Percentiles rank a stretch among this genome's conserved stretches.
phyloP scores from a whole-genome alignment of 2,113 vertebrate genomes.

The Cercocebus atys region DNA sequence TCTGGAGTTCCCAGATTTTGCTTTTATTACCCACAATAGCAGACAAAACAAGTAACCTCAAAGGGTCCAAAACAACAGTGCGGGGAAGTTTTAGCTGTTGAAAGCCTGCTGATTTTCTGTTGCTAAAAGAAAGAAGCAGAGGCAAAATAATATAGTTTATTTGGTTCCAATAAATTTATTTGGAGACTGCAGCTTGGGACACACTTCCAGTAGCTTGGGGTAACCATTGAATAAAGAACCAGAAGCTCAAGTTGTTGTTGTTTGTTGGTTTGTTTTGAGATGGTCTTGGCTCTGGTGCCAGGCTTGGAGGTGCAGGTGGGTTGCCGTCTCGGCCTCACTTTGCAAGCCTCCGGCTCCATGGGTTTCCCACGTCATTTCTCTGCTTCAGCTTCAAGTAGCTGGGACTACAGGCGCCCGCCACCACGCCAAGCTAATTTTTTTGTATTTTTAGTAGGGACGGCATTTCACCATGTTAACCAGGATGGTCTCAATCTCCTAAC shows the following conservation, averaged over 20 bases:
- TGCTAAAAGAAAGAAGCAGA: not conserved
- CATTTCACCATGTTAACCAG: too few species aligned
- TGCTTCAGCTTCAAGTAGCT: too few species aligned
- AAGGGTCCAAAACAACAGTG: not conserved
- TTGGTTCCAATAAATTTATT: not conserved
- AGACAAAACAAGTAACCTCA: not conserved
- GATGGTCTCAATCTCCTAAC: too few species aligned
- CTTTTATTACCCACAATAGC: not conserved
- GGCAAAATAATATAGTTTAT: not conserved
- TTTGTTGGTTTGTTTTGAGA: too few species aligned
- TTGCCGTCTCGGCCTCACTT: too few species aligned
- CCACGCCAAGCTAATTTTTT: too few species aligned
- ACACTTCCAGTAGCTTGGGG: not conserved
- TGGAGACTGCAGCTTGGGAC: not conserved
- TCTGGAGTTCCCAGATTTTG: not conserved
- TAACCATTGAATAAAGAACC: too few species aligned
- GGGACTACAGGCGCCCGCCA: too few species aligned
- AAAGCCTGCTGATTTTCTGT: not conserved
- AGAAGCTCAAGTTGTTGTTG: not conserved
- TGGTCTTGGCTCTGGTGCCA: too few species aligned
- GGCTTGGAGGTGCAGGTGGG: too few species aligned
- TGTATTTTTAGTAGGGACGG: too few species aligned
- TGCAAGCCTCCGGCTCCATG: rapidly evolving
- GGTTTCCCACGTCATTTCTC: too few species aligned
- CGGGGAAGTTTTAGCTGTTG: not conserved